Base-by-base conservation (phyloP, 2,113 vertebrate genomes). In the Nipponia nippon region DNA sequence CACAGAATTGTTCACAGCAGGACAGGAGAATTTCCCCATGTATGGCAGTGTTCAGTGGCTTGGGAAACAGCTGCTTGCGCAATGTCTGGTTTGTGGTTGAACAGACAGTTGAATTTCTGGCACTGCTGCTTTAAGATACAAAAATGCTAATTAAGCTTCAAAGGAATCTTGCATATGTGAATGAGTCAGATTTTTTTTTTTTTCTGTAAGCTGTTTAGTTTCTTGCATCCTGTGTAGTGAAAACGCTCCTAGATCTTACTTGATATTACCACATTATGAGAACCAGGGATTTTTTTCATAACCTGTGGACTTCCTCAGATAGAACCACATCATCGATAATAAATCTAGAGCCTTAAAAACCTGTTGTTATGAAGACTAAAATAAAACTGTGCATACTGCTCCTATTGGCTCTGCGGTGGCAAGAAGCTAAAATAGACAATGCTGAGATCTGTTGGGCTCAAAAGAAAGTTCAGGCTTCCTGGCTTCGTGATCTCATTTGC, bases 1-100 rank as follows among this genome's bases (percentile, higher is more conserved):
- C 53, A 42, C 67, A 79, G 83, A 94, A 82, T 50, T 89, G 77
- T 87, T 95, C 93, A 72, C 94, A 89, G 91, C 91, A 50, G 95
- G 93, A 58, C 81, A 58, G 70, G 91, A 95, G 87, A 80, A 36
- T 46, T 92, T 92, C 38, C 66, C 27, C 32, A 2, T 65, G 52
- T 80, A 25, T 92, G 77, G 79, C 80, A 69, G 47, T 40, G 61
- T 70, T 95, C 80, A 58, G 59, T 95, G 91, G 89, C 69, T 89
- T 96, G 93, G 93, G 95, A 90, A 96, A 79, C 91, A 96, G 96
- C 94, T 96, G 93, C 91, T 93, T 95, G 91, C 1, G 0, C 89
- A 87, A 52, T 89, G 63, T 56, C 89, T 93, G 70, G 30, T 75
- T 89, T 89, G 93, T 89, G 73, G 77, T 83, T 93, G 84, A 95